A percentile compares a stretch with the other conserved stretches of the same genome.
phyloP scores from a whole-genome alignment of 2,888 invertebrate species.

The Pomacea canaliculata region DNA sequence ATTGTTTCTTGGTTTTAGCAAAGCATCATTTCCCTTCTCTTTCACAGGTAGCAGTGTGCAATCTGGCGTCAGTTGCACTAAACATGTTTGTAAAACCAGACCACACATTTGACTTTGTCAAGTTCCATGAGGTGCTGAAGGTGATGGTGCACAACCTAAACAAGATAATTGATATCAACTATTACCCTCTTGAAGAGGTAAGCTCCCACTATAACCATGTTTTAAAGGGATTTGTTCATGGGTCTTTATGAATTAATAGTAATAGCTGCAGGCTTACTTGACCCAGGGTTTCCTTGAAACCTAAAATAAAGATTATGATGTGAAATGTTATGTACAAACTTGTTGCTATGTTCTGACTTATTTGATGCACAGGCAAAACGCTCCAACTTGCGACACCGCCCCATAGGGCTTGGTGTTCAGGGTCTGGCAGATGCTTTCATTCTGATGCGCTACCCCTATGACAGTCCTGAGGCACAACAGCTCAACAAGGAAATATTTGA shows the following conservation, averaged over 20 bases:
- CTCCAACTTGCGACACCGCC: slow-evolving; percentile 85
- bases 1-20: neutral
- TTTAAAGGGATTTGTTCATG: no score
- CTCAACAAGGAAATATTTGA: slow-evolving; percentile 97
- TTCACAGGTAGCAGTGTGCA: slow-evolving; percentile 88
- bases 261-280: no score
- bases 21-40: neutral
- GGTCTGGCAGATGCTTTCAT: slow-evolving; percentile 97
- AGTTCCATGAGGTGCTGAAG: slow-evolving; percentile 89
- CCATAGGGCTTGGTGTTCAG: slow-evolving; percentile 91
- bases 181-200: slow-evolving; percentile 93
- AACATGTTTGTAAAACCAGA: slow-evolving; percentile 89
- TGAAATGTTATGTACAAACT: no score
- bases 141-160: slow-evolving; percentile 91
- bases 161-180: slow-evolving; percentile 96
- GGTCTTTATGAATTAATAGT: no score
- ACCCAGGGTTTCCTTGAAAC: no score
- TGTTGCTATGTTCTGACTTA: no score
- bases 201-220: slow-evolving; percentile 6
- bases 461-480: slow-evolving; percentile 85
- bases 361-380: slow-evolving; percentile 69
- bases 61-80: slow-evolving; percentile 95
- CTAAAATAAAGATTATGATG: no score
- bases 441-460: slow-evolving; percentile 91
- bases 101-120: slow-evolving; percentile 87